phyloP scores from a whole-genome alignment of 2,888 invertebrate genomes.

The Cephonodes hylas region DNA sequence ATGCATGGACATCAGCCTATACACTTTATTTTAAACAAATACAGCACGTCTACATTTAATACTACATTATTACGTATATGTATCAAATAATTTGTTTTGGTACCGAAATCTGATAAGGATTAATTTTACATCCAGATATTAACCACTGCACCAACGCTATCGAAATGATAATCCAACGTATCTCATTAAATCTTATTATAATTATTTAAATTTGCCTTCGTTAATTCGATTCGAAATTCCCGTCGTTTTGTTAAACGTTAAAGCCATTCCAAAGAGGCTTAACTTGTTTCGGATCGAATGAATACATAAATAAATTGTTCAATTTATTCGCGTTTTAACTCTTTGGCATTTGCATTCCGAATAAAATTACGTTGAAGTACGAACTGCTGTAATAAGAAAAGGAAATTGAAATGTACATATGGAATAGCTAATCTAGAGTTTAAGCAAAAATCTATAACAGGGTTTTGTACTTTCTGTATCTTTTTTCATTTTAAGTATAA shows the following conservation, averaged over 20 bases:
- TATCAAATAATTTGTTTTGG: too few species aligned
- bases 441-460: too few species aligned
- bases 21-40: too few species aligned
- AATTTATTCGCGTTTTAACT: constrained; percentile 21
- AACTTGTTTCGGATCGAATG: constrained; percentile 7
- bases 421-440: too few species aligned
- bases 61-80: too few species aligned
- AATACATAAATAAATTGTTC: constrained; percentile 12
- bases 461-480: too few species aligned
- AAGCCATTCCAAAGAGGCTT: neutral
- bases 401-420: neutral
- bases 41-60: too few species aligned
- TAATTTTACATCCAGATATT: neutral
- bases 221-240: neutral
- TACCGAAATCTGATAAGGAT: neutral
- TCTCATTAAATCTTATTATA: neutral
- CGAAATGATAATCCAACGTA: neutral
- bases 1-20: too few species aligned
- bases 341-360: constrained; percentile 27
- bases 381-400: neutral
- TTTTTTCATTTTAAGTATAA: too few species aligned
- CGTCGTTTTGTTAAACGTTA: constrained; percentile 2
- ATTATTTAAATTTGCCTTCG: neutral
- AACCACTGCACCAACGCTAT: neutral
- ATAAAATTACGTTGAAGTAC: constrained; percentile 17